phyloP scores from a whole-genome alignment of 2,888 invertebrate species.

The Rhorus exstirpatorius region DNA sequence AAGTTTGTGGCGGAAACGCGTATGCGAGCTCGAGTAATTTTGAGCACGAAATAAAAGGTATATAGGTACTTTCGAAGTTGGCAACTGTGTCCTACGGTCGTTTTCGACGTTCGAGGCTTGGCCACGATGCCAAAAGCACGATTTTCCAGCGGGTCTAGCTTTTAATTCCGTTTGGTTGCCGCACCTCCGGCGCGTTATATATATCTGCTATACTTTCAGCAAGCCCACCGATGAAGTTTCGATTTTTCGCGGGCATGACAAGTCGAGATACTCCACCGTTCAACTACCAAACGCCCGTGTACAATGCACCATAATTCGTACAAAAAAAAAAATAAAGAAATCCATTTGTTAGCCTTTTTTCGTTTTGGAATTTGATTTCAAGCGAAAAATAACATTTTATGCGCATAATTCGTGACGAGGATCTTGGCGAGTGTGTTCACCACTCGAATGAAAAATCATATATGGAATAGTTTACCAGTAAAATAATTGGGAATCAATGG shows the following conservation, averaged over 20 bases:
- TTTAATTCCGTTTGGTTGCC: constrained; percentile 66
- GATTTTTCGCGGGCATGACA: constrained; percentile 23
- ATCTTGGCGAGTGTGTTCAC: neutral
- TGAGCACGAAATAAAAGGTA: constrained; percentile 69
- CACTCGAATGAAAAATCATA: neutral
- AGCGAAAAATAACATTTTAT: neutral
- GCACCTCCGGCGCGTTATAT: constrained; percentile 46
- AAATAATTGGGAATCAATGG: neutral
- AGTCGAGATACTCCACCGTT: constrained; percentile 1
- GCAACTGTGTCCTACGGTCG: constrained; percentile 68
- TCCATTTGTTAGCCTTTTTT: neutral
- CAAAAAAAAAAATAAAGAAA: neutral
- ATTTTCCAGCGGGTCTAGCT: constrained; percentile 68
- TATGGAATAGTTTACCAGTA: neutral
- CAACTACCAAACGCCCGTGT: neutral
- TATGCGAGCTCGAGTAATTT: constrained; percentile 71
- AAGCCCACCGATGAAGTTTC: constrained; percentile 36
- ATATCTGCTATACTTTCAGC: constrained; percentile 27
- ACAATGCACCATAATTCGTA: neutral
- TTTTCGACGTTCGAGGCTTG: constrained; percentile 57
- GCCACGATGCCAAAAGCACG: constrained; percentile 76
- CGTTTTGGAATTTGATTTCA: constrained; percentile 1
- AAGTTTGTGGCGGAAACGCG: constrained; percentile 62
- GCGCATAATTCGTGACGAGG: too few relatives aligned
- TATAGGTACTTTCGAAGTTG: constrained; percentile 70